Percentiles rank a stretch among this genome's conserved stretches.
phyloP scores from a whole-genome alignment of 2,888 invertebrate genomes.

The Cantharis rustica region DNA sequence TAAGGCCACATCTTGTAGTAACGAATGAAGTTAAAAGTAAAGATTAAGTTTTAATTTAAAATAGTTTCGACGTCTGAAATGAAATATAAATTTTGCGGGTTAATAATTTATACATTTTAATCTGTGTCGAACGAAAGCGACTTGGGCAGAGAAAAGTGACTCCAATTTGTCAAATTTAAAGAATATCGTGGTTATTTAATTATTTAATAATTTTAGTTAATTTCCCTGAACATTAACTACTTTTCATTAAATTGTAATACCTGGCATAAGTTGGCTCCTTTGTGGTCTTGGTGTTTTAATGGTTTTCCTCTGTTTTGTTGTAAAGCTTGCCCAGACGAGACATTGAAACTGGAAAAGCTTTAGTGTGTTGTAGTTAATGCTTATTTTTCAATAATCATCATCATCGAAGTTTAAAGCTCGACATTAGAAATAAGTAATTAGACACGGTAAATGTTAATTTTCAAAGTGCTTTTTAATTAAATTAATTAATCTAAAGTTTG shows the following conservation, averaged over 20 bases:
- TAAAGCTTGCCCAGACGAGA: constrained; percentile 7
- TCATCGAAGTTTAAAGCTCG: background rate
- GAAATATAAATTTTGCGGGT: too few species aligned
- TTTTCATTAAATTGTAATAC: constrained; percentile 26
- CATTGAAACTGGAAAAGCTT: constrained; percentile 13
- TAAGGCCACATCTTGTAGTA: background rate
- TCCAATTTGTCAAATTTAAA: background rate
- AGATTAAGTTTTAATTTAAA: background rate
- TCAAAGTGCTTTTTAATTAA: background rate
- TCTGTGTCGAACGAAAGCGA: background rate
- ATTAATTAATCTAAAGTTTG: background rate
- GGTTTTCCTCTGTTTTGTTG: constrained; percentile 22
- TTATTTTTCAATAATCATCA: constrained; percentile 11
- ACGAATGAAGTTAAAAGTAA: background rate
- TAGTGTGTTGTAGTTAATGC: constrained; percentile 19
- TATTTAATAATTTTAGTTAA: constrained; percentile 1
- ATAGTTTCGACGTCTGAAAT: background rate
- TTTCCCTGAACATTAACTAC: constrained; percentile 23
- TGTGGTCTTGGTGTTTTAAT: constrained; percentile 28
- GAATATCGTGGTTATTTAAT: constrained; percentile 2
- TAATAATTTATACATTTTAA: background rate
- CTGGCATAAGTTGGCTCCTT: constrained; percentile 25
- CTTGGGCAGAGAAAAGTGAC: background rate
- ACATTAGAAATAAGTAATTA: background rate
- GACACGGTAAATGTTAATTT: background rate